A percentile compares a stretch with the other conserved stretches of the same genome.
Evolutionary conservation across 2,113 vertebrate species (phyloP).

Genomic region (Artemisiospiza belli): DNA sequence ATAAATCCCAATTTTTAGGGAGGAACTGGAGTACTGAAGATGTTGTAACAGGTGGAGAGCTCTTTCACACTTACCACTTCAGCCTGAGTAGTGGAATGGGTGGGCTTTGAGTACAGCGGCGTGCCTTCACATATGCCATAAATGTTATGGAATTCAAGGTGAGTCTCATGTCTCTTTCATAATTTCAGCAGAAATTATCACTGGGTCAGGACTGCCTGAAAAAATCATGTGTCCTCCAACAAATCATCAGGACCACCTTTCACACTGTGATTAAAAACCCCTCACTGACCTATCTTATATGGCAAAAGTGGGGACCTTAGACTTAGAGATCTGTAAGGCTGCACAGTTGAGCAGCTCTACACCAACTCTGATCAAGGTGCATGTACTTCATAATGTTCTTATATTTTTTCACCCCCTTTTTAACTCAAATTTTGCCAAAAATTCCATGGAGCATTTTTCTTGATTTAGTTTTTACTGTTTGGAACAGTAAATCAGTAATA

Average conservation of each 20-base stretch:
- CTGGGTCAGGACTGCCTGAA: background rate
- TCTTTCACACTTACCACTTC: background rate
- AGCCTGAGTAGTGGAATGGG: background rate
- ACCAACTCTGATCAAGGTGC: background rate
- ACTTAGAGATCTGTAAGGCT: background rate
- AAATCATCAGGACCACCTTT: background rate
- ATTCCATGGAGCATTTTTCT: background rate
- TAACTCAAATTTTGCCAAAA: background rate
- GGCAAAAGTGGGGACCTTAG: background rate
- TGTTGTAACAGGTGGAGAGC: background rate
- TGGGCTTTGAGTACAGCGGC: background rate
- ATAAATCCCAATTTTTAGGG: background rate
- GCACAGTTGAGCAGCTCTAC: background rate
- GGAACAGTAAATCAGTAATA: constrained; percentile 13
- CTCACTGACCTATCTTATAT: background rate
- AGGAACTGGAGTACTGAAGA: background rate
- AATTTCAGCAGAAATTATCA: background rate
- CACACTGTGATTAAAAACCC: background rate
- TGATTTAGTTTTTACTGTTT: background rate
- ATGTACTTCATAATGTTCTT: background rate
- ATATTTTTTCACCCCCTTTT: background rate
- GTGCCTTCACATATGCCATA: background rate
- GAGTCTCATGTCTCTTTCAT: background rate
- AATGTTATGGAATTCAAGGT: background rate
- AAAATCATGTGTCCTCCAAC: background rate